Base-by-base conservation (phyloP, 2,113 vertebrate species). In the Melierax canorus region DNA sequence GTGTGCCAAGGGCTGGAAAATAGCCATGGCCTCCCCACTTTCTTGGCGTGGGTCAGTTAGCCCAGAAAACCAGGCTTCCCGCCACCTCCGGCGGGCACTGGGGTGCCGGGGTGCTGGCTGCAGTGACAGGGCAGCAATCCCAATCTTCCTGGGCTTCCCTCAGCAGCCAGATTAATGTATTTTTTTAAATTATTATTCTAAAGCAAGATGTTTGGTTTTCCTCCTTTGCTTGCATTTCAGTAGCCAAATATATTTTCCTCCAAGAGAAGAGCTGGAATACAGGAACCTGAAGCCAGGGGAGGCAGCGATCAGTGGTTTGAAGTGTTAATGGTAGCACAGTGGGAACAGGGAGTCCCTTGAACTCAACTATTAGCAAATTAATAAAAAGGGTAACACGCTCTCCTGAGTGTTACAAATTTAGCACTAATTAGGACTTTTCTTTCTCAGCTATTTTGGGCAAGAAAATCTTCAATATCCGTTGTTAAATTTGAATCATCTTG, bases 331-430 rank as follows among this genome's bases (percentile, higher is more conserved):
- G 91, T 27, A 87, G 56, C 91, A 84, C 68, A 43, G 88, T 64
- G 73, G 91, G 79, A 95, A 72, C 0, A 0, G 92, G 86, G 82
- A 96, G 88, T 94, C 88, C 89, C 96, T 82, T 78, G 64, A 85
- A 89, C 36, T 91, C 56, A 38, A 43, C 68, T 64, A 43, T 75
- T 89, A 90, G 88, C 73, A 92, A 94, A 96, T 94, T 94, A 95
- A 89, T 91, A 95, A 89, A 93, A 95, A 60, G 90, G 41, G 56
- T 91, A 94, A 75, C 73, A 41, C 0, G 0, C 17, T 96, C 92
- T 94, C 94, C 69, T 34, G 91, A 89, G 92, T 82, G 86, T 68
- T 95, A 94, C 34, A 56, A 66, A 95, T 95, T 95, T 94, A 92
- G 69, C 83, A 69, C 92, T 95, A 97, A 94, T 97, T 95, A 94